phyloP scores from a whole-genome alignment of 2,888 invertebrate species.

The Yponomeuta malinellus region DNA sequence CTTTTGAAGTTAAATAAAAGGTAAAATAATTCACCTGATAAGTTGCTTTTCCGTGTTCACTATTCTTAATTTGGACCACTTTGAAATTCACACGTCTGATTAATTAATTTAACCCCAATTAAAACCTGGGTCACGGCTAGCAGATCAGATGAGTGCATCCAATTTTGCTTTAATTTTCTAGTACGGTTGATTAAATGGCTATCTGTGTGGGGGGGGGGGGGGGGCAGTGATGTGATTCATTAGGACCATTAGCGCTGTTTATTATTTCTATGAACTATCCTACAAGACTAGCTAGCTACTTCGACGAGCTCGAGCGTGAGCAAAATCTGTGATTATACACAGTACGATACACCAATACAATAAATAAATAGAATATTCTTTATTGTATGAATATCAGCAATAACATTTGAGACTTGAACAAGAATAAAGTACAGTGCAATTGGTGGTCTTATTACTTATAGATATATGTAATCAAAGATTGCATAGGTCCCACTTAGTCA shows the following conservation, averaged over 20 bases:
- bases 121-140: constrained; percentile 41
- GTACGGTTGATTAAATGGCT: background rate
- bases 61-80: constrained; percentile 20
- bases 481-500: no score
- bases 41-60: background rate
- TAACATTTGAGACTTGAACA: no score
- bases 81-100: constrained; percentile 39
- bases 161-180: constrained; percentile 16
- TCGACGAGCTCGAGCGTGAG: background rate
- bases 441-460: background rate
- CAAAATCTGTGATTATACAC: background rate
- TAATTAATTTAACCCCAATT: constrained; percentile 69
- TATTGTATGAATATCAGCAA: background rate
- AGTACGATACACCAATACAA: background rate
- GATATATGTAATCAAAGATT: no score
- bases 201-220: background rate
- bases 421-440: no score
- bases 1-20: no score
- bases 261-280: background rate
- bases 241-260: background rate
- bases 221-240: constrained; percentile 9
- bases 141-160: constrained; percentile 27
- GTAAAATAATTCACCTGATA: no score
- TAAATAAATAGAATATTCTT: background rate
- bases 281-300: background rate